A percentile compares a stretch with the other conserved stretches of the same genome.
Evolutionary conservation across 2,113 vertebrate species (phyloP).

Genomic region (Saccopteryx bilineata): DNA sequence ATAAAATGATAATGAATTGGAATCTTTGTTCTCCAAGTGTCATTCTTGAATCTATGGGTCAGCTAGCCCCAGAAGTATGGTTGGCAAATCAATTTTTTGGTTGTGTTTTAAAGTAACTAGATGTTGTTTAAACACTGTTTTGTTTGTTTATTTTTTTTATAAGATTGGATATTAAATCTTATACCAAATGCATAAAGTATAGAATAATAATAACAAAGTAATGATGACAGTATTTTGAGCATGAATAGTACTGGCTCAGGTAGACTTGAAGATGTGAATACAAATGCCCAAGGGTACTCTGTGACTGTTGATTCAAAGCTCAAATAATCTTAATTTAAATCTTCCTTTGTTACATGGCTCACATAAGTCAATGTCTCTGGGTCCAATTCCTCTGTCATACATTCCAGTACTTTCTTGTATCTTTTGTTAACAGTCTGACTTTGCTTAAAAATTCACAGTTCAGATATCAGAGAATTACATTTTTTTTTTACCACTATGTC

Average conservation of each 20-base stretch:
- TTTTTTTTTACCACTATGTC: neutral
- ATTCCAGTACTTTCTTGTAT: neutral
- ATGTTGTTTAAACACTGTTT: neutral
- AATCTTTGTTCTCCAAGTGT: neutral
- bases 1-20: neutral
- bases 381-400: neutral
- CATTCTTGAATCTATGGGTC: neutral
- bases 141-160: conserved; percentile 3
- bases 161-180: conserved; percentile 28
- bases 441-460: conserved; percentile 35
- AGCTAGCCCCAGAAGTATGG: neutral
- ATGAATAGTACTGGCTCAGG: neutral
- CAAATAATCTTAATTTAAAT: conserved; percentile 48
- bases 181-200: neutral
- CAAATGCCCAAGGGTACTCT: neutral
- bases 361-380: neutral
- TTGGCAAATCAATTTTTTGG: conserved; percentile 23
- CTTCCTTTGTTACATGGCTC: neutral
- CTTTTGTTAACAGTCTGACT: conserved; percentile 4
- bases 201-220: neutral
- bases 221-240: conserved; percentile 34
- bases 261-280: neutral
- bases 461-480: conserved; percentile 5
- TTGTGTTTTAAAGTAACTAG: conserved; percentile 17
- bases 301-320: neutral